Evolutionary conservation across 2,113 vertebrate species (phyloP).

Genomic region (Pagrus major): DNA sequence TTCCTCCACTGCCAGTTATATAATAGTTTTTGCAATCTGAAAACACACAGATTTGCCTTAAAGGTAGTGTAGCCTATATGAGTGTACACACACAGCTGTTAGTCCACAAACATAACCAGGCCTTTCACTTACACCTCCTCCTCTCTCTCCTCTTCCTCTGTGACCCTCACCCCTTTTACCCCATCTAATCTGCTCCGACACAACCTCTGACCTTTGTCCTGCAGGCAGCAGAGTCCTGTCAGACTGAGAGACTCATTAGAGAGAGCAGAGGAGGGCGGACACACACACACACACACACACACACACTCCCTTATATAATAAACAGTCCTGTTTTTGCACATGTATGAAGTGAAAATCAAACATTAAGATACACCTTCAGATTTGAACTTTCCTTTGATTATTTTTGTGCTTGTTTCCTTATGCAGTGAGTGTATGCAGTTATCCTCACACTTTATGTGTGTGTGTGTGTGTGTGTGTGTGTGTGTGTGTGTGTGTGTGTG

Average conservation of each 20-base stretch:
- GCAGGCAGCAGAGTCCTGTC: slow-evolving; percentile 43
- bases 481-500: not conserved
- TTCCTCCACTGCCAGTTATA: too few relatives aligned
- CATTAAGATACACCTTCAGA: not conserved
- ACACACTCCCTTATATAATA: not conserved
- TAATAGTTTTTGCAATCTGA: not conserved
- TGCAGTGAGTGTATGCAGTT: not conserved
- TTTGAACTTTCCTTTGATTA: not conserved
- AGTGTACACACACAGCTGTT: not conserved
- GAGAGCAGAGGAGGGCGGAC: not conserved
- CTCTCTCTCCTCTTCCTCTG: not conserved
- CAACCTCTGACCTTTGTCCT: slow-evolving; percentile 56
- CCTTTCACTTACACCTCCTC: slow-evolving; percentile 14
- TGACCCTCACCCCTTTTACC: slow-evolving; percentile 36
- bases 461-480: not conserved
- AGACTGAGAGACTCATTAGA: slow-evolving; percentile 41
- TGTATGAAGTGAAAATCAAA: not conserved
- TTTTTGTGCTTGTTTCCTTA: not conserved
- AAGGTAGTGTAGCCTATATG: not conserved
- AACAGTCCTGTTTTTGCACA: not conserved
- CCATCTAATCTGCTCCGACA: slow-evolving; percentile 56
- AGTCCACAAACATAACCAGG: slow-evolving; percentile 10
- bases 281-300: not conserved
- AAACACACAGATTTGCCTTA: not conserved
- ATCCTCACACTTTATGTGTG: not conserved